phyloP scores from a whole-genome alignment of 2,797 vertebrate genomes.

The Cheirogaleus major region DNA sequence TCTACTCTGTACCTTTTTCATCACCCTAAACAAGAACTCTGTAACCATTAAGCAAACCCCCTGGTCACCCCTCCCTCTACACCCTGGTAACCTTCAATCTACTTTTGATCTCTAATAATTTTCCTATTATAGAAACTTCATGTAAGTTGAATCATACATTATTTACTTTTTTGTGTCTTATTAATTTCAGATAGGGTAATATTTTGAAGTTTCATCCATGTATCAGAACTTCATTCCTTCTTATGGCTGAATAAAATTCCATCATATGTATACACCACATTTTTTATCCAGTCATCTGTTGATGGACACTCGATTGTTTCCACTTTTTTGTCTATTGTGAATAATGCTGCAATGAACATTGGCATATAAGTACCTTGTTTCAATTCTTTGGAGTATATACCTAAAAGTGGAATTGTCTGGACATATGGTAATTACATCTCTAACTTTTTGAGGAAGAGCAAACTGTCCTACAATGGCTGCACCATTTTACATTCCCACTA shows the following conservation, averaged over 20 bases:
- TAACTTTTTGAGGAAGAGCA: background rate
- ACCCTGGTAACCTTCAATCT: background rate
- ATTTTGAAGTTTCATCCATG: background rate
- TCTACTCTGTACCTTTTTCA: background rate
- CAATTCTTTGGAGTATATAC: background rate
- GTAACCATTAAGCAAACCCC: background rate
- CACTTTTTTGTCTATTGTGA: background rate
- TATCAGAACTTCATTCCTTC: background rate
- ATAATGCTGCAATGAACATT: background rate
- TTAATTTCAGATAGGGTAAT: background rate
- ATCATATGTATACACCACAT: background rate
- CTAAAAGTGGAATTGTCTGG: background rate
- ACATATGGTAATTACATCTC: background rate
- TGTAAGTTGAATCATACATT: background rate
- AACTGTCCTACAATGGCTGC: background rate
- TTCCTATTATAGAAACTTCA: background rate
- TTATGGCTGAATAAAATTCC: background rate
- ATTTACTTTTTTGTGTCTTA: background rate
- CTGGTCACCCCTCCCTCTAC: accelerated
- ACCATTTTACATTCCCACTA: background rate
- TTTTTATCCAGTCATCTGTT: background rate
- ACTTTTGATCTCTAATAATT: background rate
- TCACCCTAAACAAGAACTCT: background rate
- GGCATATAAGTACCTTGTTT: background rate
- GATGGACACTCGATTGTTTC: background rate